A percentile compares a stretch with the other conserved stretches of the same genome.
These are phyloP conservation scores for Nymphalis io DNA, from an alignment of 1,140 invertebrate genomes.

Conservation along the genomic window DNA sequence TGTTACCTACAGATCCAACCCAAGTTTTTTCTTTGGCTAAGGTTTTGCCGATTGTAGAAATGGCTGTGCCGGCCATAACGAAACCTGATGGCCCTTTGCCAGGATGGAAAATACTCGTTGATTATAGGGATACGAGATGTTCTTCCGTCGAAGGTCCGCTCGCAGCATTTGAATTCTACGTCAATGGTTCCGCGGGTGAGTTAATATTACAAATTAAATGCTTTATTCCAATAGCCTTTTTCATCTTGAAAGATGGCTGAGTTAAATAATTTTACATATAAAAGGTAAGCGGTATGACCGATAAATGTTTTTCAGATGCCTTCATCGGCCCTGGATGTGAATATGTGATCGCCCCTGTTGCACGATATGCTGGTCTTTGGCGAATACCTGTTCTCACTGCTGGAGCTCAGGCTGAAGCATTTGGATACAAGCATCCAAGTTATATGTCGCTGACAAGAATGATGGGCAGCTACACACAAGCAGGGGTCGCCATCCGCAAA, in stretches of 20 bases:
- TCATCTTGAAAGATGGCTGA: neutral
- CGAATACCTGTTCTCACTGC: conserved; percentile 92
- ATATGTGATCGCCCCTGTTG: conserved; percentile 94
- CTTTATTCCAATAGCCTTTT: neutral
- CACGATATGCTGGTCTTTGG: conserved; percentile 93
- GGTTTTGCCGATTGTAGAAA: conserved; percentile 87
- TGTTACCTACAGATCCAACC: conserved; percentile 84
- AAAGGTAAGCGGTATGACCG: neutral
- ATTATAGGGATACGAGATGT: conserved; percentile 88
- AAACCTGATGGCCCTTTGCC: conserved; percentile 82
- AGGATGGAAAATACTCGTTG: conserved; percentile 85
- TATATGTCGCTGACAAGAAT: conserved; percentile 92
- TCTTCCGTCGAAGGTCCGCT: conserved; percentile 89
- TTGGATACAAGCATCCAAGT: conserved; percentile 84
- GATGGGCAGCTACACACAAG: conserved; percentile 90
- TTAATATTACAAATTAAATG: conserved; percentile 20
- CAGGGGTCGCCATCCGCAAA: conserved; percentile 85
- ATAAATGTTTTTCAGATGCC: conserved; percentile 83
- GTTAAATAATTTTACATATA: neutral
- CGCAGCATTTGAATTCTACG: conserved; percentile 90
- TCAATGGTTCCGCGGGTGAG: conserved; percentile 85
- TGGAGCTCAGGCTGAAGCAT: conserved; percentile 90
- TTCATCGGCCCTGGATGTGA: conserved; percentile 96
- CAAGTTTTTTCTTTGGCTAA: conserved; percentile 85
- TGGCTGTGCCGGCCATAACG: conserved; percentile 86